phyloP scores from a whole-genome alignment of 2,113 vertebrate species.

The Catharus minimus region DNA sequence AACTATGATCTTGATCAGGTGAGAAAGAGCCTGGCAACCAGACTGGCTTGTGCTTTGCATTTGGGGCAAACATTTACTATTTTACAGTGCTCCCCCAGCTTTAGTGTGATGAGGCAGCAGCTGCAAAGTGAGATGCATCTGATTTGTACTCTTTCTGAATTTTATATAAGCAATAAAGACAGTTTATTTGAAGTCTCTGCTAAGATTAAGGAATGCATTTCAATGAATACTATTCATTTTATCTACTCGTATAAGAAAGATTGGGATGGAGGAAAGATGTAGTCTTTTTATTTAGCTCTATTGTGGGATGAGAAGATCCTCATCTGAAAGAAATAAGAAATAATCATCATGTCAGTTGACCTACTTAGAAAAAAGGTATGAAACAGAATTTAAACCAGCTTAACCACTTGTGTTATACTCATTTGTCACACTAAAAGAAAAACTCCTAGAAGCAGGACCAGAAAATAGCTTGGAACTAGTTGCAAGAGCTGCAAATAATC shows the following conservation, averaged over 20 bases:
- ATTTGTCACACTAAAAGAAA: slow-evolving; percentile 15
- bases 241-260: neutral
- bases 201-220: neutral
- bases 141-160: neutral
- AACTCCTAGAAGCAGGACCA: neutral
- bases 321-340: neutral
- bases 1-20: neutral
- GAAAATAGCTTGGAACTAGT: neutral
- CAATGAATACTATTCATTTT: neutral
- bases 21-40: neutral
- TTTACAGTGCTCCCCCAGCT: neutral
- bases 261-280: neutral
- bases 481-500: neutral
- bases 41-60: neutral
- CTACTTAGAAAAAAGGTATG: neutral
- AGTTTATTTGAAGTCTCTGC: neutral
- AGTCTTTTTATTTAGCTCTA: neutral
- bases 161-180: neutral
- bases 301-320: neutral
- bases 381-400: slow-evolving; percentile 13
- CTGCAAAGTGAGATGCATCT: neutral
- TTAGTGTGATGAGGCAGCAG: neutral
- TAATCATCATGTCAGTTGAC: neutral
- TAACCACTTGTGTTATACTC: neutral
- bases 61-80: neutral